Evolutionary conservation across 1,140 invertebrate genomes (phyloP).

Genomic region (Vollenhovia emeryi): DNA sequence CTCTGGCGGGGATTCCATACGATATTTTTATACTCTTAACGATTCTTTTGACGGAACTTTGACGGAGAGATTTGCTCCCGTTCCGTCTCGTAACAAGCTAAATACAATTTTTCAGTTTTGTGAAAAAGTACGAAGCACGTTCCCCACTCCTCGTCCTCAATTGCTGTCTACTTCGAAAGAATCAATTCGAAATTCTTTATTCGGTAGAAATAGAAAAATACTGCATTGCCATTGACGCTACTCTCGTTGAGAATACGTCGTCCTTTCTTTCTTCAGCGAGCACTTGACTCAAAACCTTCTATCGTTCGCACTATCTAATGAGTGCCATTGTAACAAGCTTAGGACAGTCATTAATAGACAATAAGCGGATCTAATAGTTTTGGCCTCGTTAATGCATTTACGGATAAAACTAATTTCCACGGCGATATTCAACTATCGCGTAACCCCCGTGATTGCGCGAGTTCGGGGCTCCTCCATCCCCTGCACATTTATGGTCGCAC

Average conservation of each 20-base stretch:
- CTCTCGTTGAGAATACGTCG: not conserved
- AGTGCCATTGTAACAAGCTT: slow-evolving; percentile 22
- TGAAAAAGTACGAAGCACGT: not conserved
- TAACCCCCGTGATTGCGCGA: not conserved
- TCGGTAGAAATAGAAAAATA: not conserved
- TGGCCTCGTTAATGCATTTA: not conserved
- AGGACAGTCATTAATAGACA: slow-evolving; percentile 1
- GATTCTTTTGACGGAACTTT: not conserved
- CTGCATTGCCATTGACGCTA: not conserved
- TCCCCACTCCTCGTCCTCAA: not conserved
- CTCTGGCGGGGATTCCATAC: not conserved
- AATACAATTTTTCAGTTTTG: not conserved
- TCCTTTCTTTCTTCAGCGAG: not conserved
- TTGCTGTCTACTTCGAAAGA: not conserved
- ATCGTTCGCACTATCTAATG: not conserved
- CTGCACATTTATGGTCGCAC: not conserved
- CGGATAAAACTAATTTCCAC: slow-evolving; percentile 19
- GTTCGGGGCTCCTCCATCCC: not conserved
- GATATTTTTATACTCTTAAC: not conserved
- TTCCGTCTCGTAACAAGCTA: not conserved
- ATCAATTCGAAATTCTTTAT: not conserved
- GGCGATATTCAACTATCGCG: not conserved
- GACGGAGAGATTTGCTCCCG: not conserved
- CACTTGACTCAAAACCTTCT: no score
- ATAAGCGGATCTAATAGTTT: slow-evolving; percentile 1